phyloP scores from a whole-genome alignment of 2,888 invertebrate genomes.

The Tachina fera region DNA sequence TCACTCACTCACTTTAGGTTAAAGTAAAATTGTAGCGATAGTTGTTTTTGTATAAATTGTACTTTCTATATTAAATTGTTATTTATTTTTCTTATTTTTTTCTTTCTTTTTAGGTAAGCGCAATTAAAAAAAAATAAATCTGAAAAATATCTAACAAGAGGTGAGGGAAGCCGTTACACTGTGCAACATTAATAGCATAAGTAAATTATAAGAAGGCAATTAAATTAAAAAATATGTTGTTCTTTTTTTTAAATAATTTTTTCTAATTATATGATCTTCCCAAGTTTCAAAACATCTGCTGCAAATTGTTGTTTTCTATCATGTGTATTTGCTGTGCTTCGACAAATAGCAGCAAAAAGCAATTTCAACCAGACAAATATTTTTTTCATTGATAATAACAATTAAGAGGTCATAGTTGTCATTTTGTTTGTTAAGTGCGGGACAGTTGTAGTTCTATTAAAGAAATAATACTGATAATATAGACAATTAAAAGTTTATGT shows the following conservation, averaged over 20 bases:
- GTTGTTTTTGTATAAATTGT: no score
- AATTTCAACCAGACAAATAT: constrained; percentile 40
- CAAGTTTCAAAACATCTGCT: constrained; percentile 27
- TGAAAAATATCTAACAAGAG: neutral
- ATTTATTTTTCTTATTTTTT: neutral
- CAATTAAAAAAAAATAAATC: neutral
- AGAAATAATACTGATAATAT: constrained; percentile 6
- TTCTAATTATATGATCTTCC: neutral
- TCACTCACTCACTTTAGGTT: no score
- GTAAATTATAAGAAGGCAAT: constrained; percentile 1
- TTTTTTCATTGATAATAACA: constrained; percentile 52
- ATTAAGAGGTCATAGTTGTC: constrained; percentile 24
- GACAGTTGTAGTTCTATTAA: neutral
- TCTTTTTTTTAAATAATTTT: neutral
- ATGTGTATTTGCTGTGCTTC: constrained; percentile 5
- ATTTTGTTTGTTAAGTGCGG: neutral
- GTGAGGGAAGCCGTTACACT: neutral
- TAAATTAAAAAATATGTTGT: neutral
- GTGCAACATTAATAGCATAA: constrained; percentile 24
- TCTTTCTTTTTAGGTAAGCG: constrained; percentile 41
- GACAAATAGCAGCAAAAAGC: neutral
- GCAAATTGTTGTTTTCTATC: neutral
- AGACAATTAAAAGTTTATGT: neutral
- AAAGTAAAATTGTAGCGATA: no score
- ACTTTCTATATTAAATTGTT: constrained; percentile 76